A percentile compares a stretch with the other conserved stretches of the same genome.
These are phyloP conservation scores for Pangasius krempfi DNA, from an alignment of 2,797 vertebrate genomes.

Conservation along the genomic window DNA sequence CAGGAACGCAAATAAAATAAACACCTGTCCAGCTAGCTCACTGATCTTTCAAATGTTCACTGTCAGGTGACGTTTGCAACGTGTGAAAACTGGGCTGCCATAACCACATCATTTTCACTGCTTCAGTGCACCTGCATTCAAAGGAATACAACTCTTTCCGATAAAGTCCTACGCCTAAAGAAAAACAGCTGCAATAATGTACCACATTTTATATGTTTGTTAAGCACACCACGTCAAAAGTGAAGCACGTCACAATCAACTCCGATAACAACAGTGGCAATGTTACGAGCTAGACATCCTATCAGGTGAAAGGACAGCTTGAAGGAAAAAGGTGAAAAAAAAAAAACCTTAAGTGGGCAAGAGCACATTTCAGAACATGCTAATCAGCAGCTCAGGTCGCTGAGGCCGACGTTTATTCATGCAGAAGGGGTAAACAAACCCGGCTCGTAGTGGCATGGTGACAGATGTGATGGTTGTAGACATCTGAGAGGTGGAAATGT, in stretches of 20 bases:
- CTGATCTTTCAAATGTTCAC: neutral
- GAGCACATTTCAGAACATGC: neutral
- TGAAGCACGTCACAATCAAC: neutral
- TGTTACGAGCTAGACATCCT: neutral
- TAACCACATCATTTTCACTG: conserved; percentile 9
- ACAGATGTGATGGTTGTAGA: neutral
- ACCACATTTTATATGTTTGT: neutral
- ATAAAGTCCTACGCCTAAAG: neutral
- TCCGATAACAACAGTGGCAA: neutral
- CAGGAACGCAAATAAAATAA: neutral
- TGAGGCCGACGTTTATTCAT: neutral
- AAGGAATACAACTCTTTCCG: neutral
- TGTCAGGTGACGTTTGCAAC: neutral
- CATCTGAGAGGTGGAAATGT: neutral
- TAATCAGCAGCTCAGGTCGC: neutral
- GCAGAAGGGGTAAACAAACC: neutral
- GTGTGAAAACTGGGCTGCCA: neutral
- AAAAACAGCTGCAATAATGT: neutral
- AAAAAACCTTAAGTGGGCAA: neutral
- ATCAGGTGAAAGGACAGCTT: neutral
- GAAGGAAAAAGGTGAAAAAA: neutral
- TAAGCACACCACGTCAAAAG: neutral
- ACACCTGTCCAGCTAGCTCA: neutral
- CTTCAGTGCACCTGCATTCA: neutral
- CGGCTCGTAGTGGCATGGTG: neutral